These are phyloP conservation scores for Apis cerana DNA, from an alignment of 1,140 invertebrate species.

Conservation along the genomic window DNA sequence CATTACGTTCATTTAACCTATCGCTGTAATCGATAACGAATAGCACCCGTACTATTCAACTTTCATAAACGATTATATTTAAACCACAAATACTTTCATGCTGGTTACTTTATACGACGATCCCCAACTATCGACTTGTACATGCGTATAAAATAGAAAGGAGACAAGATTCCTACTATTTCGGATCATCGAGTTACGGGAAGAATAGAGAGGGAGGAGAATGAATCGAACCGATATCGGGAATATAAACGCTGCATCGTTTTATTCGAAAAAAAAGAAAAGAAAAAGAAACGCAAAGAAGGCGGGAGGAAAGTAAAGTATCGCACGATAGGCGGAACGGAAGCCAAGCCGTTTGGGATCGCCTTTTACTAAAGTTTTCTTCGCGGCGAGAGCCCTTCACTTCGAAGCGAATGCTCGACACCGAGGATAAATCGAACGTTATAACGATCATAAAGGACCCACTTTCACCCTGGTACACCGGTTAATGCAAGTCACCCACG, in stretches of 20 bases:
- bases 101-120: too few relatives aligned
- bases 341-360: not conserved
- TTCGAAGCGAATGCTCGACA: slow-evolving; percentile 17
- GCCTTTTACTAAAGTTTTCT: slow-evolving; percentile 45
- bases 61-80: too few relatives aligned
- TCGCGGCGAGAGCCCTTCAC: slow-evolving; percentile 27
- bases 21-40: too few relatives aligned
- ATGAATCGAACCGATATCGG: too few relatives aligned
- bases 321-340: not conserved
- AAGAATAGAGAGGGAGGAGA: not conserved
- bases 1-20: too few relatives aligned
- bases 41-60: too few relatives aligned
- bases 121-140: too few relatives aligned
- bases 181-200: too few relatives aligned
- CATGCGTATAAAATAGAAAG: not conserved
- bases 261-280: too few relatives aligned
- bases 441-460: slow-evolving; percentile 37
- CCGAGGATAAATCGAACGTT: slow-evolving; percentile 50
- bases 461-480: slow-evolving; percentile 47
- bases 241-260: not conserved
- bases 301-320: slow-evolving; percentile 25
- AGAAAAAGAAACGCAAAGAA: not conserved
- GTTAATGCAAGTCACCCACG: slow-evolving; percentile 54
- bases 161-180: not conserved
- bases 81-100: too few relatives aligned